Evolutionary conservation across 2,113 vertebrate species (phyloP).

Genomic region (Dasyornis broadbenti): DNA sequence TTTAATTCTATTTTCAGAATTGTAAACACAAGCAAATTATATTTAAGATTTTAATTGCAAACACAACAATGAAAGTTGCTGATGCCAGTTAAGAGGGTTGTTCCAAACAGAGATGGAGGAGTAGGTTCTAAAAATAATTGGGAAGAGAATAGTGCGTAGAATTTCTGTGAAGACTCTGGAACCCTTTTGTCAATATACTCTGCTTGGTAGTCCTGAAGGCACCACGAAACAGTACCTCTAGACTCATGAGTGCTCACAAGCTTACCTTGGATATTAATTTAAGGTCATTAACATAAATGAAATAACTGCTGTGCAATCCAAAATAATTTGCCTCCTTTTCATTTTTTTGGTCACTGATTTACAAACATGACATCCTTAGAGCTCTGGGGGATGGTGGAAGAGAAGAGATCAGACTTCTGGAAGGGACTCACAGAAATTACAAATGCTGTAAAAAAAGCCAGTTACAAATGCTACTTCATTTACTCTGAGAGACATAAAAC

Average conservation of each 20-base stretch:
- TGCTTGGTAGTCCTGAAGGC: not conserved
- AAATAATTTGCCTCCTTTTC: not conserved
- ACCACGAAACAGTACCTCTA: accelerated
- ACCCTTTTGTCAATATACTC: not conserved
- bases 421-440: not conserved
- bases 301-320: not conserved
- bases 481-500: not conserved
- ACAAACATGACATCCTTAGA: not conserved
- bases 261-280: not conserved
- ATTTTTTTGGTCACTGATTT: not conserved
- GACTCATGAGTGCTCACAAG: not conserved
- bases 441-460: too few relatives aligned
- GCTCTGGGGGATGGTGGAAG: accelerated
- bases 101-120: not conserved
- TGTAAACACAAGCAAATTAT: not conserved
- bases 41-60: not conserved
- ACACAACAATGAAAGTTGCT: not conserved
- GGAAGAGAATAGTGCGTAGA: not conserved
- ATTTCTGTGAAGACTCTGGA: not conserved
- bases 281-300: not conserved
- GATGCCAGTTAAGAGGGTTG: not conserved
- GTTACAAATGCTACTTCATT: not conserved
- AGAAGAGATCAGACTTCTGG: not conserved
- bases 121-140: not conserved
- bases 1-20: not conserved